Base-by-base conservation (phyloP, 2,888 invertebrate genomes). In the Zele albiditarsus region DNA sequence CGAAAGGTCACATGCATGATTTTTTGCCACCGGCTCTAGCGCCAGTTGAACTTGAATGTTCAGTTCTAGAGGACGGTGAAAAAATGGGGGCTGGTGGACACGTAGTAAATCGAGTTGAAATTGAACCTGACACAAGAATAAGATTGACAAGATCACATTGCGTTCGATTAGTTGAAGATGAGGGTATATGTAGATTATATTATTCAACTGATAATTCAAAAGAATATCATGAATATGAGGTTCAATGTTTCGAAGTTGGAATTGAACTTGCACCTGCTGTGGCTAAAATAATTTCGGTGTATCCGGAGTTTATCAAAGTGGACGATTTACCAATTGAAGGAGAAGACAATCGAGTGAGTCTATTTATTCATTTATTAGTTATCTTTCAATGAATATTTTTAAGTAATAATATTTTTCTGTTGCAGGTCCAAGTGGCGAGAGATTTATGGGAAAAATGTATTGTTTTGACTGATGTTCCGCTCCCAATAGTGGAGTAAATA, bases 361-460 rank as follows among this genome's bases (percentile, higher is more conserved):
- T 12, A 23, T 63, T 28, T 28, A 76, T 73, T 63, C 66, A 28
- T 65, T 14, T 25, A 42, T 5, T 42, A 28, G 2, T 12, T 14
- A 28, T 53, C 63, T 25, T 23, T 10, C 23, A 69, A 66, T 38
- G 1, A 38, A 38, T 12, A 38, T 12, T 38, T 38, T 2, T 38
- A 8, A 1, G 38, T 38, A 38, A 46, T 53, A 63, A 67, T 66
- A 49, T 75, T 74, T 68, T 74, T 65, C 60, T 79, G 78, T 71
- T 75, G 69, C 83, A 91, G 91, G 84, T 91, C 73, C 91, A 91
- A 84, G 85, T 95, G 74, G 94, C 93, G 3, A 92, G 93, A 74
- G 93, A 94, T 69, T 90, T 98, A 71, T 98, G 97, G 95, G 95
- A 96, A 82, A 93, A 93, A 80, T 96, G 96, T 0, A 89, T 98